Base-by-base conservation (phyloP, 2,113 vertebrate genomes). In the Procavia capensis region DNA sequence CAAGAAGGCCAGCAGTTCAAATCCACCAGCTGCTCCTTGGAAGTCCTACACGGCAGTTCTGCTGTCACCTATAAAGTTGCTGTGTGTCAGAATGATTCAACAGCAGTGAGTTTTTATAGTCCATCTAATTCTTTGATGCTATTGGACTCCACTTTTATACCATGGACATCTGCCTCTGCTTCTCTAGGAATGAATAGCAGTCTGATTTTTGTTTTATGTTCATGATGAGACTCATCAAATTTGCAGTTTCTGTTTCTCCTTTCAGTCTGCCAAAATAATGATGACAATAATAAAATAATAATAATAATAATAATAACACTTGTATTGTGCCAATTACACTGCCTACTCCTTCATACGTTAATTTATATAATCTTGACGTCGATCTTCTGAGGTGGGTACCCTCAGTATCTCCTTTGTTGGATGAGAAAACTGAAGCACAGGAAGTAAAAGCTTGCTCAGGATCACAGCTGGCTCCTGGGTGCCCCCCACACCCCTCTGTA, bases 251-350 rank as follows among this genome's bases (percentile, higher is more conserved):
- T 25, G 59, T 36, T 41, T 63, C 20, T 34, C 34, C 7, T 70
- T 75, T 27, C n/a, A 9, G 91, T 92, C 31, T 91, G 85, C 19
- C 74, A 96, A 83, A 66, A 79, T 57, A 84, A 59, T 17, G 24
- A 83, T 13, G 50, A 54, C 17, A 13, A 54, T 54, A 54, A 54
- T 54, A 54, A 54, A 16, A 50, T 10, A 50, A 50, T 50, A 50
- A 50, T 13, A 85, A 50, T 13, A 85, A 57, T 1, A 93, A 3
- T 14, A 63, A 19, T 24, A 68, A 24, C 13, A 82, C 24, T 54
- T 50, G 11, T 4, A 16, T 36, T 27, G n/a, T 54, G 6, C 11
- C 70, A 75, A 41, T 2, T 50, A 25, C 17, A 36, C 34, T 34
- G 2, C 7, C 90, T 54, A 79, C 41, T 47, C 20, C 14, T 57